These are phyloP conservation scores for Chionomys nivalis DNA, from an alignment of 2,113 vertebrate genomes.

Conservation along the genomic window DNA sequence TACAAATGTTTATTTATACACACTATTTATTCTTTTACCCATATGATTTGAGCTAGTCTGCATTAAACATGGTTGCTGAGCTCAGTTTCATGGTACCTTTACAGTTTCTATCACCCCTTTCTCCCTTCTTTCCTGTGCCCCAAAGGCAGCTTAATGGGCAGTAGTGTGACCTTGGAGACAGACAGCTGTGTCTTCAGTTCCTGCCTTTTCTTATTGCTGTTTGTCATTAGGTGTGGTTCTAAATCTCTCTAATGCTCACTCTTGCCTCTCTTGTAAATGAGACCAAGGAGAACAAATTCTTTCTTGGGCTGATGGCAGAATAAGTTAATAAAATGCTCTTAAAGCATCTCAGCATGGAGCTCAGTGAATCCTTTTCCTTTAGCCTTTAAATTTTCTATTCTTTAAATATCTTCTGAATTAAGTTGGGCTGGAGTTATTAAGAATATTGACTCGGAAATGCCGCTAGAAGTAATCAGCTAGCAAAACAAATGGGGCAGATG, in stretches of 20 bases:
- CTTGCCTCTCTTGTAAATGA: background rate
- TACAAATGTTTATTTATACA: background rate
- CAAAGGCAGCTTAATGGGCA: background rate
- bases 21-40: accelerated
- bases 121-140: background rate
- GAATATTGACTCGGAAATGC: slow-evolving; percentile 47
- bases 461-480: slow-evolving; percentile 56
- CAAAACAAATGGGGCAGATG: slow-evolving; percentile 44
- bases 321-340: background rate
- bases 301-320: background rate
- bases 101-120: accelerated
- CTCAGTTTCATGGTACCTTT: background rate
- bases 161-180: background rate
- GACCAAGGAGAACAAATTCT: background rate
- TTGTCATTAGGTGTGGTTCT: background rate
- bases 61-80: background rate
- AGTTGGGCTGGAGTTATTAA: slow-evolving; percentile 40
- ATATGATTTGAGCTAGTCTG: accelerated
- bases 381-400: background rate
- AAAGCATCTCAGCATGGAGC: background rate
- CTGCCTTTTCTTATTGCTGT: background rate
- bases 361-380: background rate
- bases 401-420: slow-evolving; percentile 1
- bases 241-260: background rate
- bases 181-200: background rate